Conservation (phyloP, 2,797 vertebrate genomes). For the Tarsius wallacei region DNA sequence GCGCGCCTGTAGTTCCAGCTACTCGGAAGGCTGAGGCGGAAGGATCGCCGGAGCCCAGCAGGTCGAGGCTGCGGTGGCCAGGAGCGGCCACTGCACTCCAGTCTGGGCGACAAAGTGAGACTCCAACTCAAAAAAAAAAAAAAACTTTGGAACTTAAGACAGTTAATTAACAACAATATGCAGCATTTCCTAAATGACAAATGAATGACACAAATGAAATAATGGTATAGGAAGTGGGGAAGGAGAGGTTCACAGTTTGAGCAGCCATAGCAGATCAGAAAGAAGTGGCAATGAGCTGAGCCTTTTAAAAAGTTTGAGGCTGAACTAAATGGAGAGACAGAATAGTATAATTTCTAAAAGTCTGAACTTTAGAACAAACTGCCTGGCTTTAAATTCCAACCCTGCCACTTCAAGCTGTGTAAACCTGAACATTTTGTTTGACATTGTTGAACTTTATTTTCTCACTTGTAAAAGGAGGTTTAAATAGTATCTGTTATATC, state of each 20-base stretch:
- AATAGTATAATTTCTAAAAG: neutral
- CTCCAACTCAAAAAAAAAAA: too few species aligned
- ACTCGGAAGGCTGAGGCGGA: too few species aligned
- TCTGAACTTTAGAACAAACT: neutral
- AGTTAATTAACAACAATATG: neutral
- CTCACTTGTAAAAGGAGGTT: neutral
- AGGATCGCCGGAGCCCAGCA: too few species aligned
- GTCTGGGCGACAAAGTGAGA: too few species aligned
- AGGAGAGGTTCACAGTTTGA: neutral
- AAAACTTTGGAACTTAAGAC: slow-evolving; percentile 46
- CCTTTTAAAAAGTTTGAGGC: neutral
- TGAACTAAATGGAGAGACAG: slow-evolving; percentile 10
- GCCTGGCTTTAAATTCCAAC: neutral
- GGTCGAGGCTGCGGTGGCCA: too few species aligned
- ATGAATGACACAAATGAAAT: slow-evolving; percentile 1
- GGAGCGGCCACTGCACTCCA: too few species aligned
- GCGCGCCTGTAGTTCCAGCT: too few species aligned
- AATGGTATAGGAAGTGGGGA: neutral
- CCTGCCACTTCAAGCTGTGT: neutral
- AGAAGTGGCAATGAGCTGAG: neutral
- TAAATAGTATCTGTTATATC: neutral
- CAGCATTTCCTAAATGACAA: slow-evolving; percentile 30
- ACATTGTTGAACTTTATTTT: neutral
- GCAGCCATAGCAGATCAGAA: neutral
- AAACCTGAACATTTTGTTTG: neutral